Evolutionary conservation across 2,888 invertebrate species (phyloP).

Genomic region (Limnephilus marmoratus): DNA sequence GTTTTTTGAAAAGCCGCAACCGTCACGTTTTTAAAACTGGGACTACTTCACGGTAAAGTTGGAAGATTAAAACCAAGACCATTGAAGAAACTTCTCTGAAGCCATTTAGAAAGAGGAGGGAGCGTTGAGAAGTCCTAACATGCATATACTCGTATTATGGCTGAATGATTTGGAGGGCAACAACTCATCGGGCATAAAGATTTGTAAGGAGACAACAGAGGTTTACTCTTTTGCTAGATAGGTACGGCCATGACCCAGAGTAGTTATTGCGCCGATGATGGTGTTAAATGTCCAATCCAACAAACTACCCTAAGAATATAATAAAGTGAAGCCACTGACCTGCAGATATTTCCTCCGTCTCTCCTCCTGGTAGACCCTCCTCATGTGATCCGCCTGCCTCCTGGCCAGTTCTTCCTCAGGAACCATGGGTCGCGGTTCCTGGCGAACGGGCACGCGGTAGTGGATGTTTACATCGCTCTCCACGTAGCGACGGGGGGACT

Average conservation of each 20-base stretch:
- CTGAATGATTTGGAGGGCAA: not conserved
- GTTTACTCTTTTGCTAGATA: not conserved
- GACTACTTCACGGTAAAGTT: not conserved
- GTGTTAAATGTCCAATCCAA: not conserved
- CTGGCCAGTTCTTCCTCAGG: slow-evolving; percentile 93
- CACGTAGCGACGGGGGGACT: slow-evolving; percentile 92
- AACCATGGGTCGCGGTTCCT: slow-evolving; percentile 90
- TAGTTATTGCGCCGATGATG: not conserved
- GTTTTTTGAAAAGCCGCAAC: not conserved
- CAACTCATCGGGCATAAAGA: not conserved
- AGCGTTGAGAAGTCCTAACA: not conserved
- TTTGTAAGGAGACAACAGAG: not conserved
- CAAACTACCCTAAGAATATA: not conserved
- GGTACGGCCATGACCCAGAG: not conserved
- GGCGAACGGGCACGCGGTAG: slow-evolving; percentile 92
- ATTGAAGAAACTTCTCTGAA: not conserved
- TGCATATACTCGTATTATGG: too few relatives aligned
- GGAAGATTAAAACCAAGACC: not conserved
- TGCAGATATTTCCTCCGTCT: slow-evolving; percentile 93
- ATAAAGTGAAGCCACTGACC: slow-evolving; percentile 70
- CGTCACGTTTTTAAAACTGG: not conserved
- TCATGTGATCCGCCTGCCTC: slow-evolving; percentile 94
- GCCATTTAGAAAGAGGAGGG: not conserved
- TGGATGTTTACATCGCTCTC: slow-evolving; percentile 96
- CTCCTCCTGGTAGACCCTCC: slow-evolving; percentile 92